A percentile compares a stretch with the other conserved stretches of the same genome.
Evolutionary conservation across 2,888 invertebrate genomes (phyloP).

Genomic region (Hemithea aestivaria): DNA sequence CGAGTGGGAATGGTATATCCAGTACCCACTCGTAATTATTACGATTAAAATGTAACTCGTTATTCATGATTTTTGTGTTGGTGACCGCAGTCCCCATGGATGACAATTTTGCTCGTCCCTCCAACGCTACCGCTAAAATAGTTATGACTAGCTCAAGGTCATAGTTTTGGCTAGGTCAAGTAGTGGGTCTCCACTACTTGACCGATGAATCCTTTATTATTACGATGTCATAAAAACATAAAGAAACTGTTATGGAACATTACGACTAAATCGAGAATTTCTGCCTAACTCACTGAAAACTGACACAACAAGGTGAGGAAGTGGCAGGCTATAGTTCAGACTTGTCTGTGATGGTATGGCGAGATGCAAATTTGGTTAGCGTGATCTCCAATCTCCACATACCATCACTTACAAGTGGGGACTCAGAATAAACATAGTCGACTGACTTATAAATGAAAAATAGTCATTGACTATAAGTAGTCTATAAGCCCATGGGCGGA

Average conservation of each 20-base stretch:
- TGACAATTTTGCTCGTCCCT: neutral
- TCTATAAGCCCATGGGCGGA: conserved; percentile 32
- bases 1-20: no score
- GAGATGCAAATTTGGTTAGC: conserved; percentile 30
- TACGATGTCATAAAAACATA: no score
- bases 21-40: no score
- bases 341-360: conserved; percentile 48
- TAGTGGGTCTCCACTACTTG: no score
- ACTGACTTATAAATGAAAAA: conserved; percentile 18
- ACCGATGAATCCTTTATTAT: no score
- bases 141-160: no score
- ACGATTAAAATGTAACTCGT: no score
- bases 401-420: no score
- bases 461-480: conserved; percentile 27
- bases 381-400: conserved; percentile 31
- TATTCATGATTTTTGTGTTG: no score
- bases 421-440: no score
- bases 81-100: no score
- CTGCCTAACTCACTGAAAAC: conserved; percentile 18
- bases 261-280: conserved; percentile 21
- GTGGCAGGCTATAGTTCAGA: conserved; percentile 21
- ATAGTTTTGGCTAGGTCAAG: no score
- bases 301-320: conserved; percentile 15
- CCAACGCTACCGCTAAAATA: neutral
- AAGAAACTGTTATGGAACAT: conserved; percentile 22